A percentile compares a stretch with the other conserved stretches of the same genome.
Evolutionary conservation across 2,113 vertebrate genomes (phyloP).

Genomic region (Mus pahari): DNA sequence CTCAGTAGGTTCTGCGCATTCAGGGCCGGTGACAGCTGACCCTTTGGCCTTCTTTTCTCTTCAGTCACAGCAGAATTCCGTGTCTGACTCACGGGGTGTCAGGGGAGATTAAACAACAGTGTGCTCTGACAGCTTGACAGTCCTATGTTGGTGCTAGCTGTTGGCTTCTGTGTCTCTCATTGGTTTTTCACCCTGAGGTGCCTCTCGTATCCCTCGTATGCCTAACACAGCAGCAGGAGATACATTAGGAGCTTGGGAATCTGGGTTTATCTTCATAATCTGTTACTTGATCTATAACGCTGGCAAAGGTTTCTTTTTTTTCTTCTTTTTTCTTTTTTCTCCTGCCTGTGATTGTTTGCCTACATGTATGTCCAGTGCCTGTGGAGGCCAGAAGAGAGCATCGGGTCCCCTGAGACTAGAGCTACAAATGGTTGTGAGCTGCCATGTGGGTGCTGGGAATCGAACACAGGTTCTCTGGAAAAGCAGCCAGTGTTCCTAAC

Average conservation of each 20-base stretch:
- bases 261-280: background rate
- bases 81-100: too few relatives aligned
- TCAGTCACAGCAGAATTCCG: background rate
- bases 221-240: background rate
- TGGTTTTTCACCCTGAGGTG: background rate
- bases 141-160: background rate
- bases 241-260: too few relatives aligned
- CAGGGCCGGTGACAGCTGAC: rapidly evolving
- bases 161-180: background rate
- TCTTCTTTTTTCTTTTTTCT: background rate
- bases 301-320: background rate
- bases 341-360: background rate
- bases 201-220: background rate
- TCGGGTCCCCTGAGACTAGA: too few relatives aligned
- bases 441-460: background rate
- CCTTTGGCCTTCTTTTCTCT: background rate
- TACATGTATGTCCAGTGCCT: background rate
- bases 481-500: background rate
- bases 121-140: background rate
- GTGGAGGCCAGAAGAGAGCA: background rate
- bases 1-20: background rate
- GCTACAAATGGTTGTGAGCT: background rate
- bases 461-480: background rate
- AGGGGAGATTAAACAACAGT: too few relatives aligned
- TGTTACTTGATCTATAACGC: background rate